Percentiles rank a stretch among this genome's conserved stretches.
These are phyloP conservation scores for Hydrotaea cyrtoneurina DNA, from an alignment of 2,888 invertebrate genomes.

Conservation along the genomic window DNA sequence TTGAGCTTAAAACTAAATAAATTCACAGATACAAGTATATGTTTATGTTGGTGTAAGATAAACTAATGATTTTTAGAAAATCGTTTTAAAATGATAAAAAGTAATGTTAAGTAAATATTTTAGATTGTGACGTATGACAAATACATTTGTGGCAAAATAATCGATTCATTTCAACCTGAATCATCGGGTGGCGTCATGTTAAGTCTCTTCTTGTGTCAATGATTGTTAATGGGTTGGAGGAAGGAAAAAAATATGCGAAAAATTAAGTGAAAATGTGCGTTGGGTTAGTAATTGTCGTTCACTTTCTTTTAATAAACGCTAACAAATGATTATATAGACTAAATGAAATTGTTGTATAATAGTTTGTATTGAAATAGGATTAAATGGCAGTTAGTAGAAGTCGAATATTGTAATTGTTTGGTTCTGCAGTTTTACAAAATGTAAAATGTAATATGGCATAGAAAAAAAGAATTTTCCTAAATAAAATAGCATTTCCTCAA, in stretches of 20 bases:
- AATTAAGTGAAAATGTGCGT: conserved; percentile 15
- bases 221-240: not conserved
- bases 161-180: conserved; percentile 53
- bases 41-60: not conserved
- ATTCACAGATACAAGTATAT: conserved; percentile 44
- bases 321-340: not conserved
- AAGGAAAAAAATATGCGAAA: not conserved
- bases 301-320: not conserved
- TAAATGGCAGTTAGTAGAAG: conserved; percentile 63
- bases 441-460: conserved; percentile 12
- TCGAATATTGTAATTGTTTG: conserved; percentile 19
- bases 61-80: conserved; percentile 25
- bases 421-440: conserved; percentile 22
- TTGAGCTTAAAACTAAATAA: conserved; percentile 46
- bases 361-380: not conserved
- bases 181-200: conserved; percentile 5
- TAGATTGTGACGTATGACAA: not conserved
- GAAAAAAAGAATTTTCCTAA: not conserved
- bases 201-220: not conserved
- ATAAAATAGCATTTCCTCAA: no score
- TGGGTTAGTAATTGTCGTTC: not conserved
- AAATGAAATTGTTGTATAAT: not conserved
- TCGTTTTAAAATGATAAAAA: not conserved
- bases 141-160: conserved; percentile 59
- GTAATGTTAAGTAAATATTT: conserved; percentile 25